Percentiles rank a stretch among this genome's conserved stretches.
phyloP scores from a whole-genome alignment of 2,797 vertebrate genomes.

The Dromococcyx pavoninus region DNA sequence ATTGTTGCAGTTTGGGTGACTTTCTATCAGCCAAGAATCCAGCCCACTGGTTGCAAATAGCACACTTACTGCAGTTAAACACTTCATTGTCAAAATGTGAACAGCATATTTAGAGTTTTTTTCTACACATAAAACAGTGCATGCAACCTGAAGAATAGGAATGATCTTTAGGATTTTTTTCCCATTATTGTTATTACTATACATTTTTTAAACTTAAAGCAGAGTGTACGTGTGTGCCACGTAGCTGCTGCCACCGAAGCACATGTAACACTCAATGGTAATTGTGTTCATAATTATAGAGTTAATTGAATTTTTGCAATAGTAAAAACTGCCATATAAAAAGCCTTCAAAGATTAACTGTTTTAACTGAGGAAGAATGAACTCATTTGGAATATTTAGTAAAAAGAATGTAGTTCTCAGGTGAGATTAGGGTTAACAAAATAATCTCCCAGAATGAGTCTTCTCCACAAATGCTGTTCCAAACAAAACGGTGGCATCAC shows the following conservation, averaged over 20 bases:
- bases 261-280: slow-evolving; percentile 20
- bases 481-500: background rate
- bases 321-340: slow-evolving; percentile 16
- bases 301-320: slow-evolving; percentile 55
- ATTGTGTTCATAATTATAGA: slow-evolving; percentile 56
- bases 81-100: background rate
- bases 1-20: background rate
- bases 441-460: background rate
- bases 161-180: background rate
- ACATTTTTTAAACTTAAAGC: background rate
- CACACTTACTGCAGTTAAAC: background rate
- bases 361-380: background rate
- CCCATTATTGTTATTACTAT: background rate
- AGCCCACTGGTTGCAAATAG: background rate
- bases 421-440: background rate
- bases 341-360: slow-evolving; percentile 30
- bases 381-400: background rate
- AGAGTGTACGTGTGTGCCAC: background rate
- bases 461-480: background rate
- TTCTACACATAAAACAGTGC: background rate
- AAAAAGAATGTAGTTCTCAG: background rate
- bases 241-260: slow-evolving; percentile 12
- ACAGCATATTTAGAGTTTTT: background rate
- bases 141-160: background rate
- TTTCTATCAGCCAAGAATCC: background rate